These are phyloP conservation scores for Salvelinus sp. DNA, from an alignment of 2,113 vertebrate genomes.

Conservation along the genomic window DNA sequence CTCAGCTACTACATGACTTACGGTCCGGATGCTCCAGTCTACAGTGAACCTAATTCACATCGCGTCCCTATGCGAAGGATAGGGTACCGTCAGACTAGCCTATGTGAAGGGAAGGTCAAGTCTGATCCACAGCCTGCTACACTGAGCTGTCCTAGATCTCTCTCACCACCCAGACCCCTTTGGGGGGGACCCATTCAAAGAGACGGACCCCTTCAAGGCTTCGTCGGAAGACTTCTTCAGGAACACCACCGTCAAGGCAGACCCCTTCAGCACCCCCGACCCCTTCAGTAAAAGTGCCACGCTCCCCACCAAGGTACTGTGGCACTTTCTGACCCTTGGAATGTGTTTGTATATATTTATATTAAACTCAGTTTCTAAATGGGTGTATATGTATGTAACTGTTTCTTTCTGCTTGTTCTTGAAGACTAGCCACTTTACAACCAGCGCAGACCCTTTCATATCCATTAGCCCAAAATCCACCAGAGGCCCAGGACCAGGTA, in stretches of 20 bases:
- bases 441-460: conserved; percentile 83
- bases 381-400: neutral
- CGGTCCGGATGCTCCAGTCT: neutral
- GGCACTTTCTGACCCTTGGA: neutral
- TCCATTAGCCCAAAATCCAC: conserved; percentile 83
- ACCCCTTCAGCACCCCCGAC: conserved; percentile 87
- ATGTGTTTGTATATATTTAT: neutral
- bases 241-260: conserved; percentile 81
- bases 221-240: conserved; percentile 92
- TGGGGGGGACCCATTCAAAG: conserved; percentile 94
- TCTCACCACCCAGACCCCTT: conserved; percentile 83
- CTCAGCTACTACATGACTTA: neutral
- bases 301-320: conserved; percentile 82
- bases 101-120: neutral
- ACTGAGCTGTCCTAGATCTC: neutral
- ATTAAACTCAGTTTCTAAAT: neutral
- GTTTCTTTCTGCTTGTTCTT: conserved; percentile 20
- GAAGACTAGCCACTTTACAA: conserved; percentile 84
- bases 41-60: neutral
- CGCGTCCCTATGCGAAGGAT: neutral
- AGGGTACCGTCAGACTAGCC: neutral
- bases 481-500: conserved; percentile 80
- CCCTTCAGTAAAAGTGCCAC: conserved; percentile 88
- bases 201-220: conserved; percentile 86
- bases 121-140: neutral